Percentiles rank a stretch among this genome's conserved stretches.
Conservation (phyloP, 92 coral and sea anemone species). For the Virgularia gustaviana region DNA sequence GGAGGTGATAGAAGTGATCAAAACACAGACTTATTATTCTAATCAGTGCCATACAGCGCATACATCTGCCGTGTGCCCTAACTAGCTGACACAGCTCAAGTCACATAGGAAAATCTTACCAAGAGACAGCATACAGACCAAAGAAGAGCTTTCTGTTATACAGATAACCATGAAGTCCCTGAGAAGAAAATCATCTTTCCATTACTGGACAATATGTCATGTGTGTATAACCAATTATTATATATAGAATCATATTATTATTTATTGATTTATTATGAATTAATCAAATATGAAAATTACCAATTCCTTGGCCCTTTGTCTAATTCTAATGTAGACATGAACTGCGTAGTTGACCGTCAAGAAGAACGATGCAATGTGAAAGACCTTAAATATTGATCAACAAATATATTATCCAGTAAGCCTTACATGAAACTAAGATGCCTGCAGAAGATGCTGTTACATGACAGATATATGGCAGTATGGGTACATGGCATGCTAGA, state of each 20-base stretch:
- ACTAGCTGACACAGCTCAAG: background rate
- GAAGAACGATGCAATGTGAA: conserved; percentile 77
- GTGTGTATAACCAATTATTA: background rate
- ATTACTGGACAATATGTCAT: background rate
- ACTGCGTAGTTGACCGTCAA: conserved; percentile 88
- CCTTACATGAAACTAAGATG: too few species aligned
- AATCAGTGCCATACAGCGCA: too few species aligned
- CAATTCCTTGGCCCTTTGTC: conserved; percentile 54
- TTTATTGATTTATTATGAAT: background rate
- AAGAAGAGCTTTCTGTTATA: conserved; percentile 48
- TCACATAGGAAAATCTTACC: conserved; percentile 49
- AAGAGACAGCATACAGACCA: conserved; percentile 51
- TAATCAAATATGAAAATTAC: conserved; percentile 44
- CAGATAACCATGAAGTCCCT: conserved; percentile 44
- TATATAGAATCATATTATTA: background rate
- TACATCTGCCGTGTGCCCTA: too few species aligned
- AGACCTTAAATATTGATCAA: conserved; percentile 45
- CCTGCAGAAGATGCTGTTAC: too few species aligned
- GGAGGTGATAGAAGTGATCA: too few species aligned
- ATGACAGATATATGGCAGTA: too few species aligned
- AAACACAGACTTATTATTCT: too few species aligned
- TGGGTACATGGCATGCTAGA: too few species aligned
- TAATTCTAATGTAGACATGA: conserved; percentile 69
- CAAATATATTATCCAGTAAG: background rate
- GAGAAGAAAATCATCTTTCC: background rate